Percentiles rank a stretch among this genome's conserved stretches.
Conservation (phyloP, 2,888 invertebrate species). For the Notodonta ziczac region DNA sequence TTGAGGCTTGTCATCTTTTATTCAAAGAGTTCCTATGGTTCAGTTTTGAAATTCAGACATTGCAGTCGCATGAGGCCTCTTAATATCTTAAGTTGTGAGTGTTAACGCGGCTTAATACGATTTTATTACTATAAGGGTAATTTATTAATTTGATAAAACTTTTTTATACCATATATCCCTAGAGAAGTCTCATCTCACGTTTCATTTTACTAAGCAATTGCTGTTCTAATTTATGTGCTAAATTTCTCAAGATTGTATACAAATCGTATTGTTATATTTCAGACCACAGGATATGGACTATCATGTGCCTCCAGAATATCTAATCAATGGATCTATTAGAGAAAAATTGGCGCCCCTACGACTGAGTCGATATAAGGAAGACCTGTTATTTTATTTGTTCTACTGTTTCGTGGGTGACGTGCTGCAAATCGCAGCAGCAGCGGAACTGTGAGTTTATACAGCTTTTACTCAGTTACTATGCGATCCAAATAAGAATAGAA, state of each 20-base stretch:
- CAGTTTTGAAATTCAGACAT: neutral
- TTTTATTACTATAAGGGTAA: neutral
- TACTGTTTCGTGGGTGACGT: slow-evolving; percentile 99
- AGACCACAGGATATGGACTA: slow-evolving; percentile 99
- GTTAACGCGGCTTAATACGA: neutral
- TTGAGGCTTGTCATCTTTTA: neutral
- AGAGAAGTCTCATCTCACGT: neutral
- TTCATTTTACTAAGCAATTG: slow-evolving; percentile 4
- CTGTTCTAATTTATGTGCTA: neutral
- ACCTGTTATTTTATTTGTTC: slow-evolving; percentile 99
- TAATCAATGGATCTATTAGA: slow-evolving; percentile 98
- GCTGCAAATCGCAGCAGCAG: slow-evolving; percentile 98
- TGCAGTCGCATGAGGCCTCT: neutral
- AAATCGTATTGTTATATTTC: slow-evolving; percentile 35
- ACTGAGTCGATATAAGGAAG: slow-evolving; percentile 98
- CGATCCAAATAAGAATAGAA: too few relatives aligned
- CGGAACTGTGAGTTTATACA: slow-evolving; percentile 93
- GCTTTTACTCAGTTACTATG: neutral
- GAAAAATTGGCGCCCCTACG: slow-evolving; percentile 98
- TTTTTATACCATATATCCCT: too few relatives aligned
- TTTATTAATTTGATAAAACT: neutral
- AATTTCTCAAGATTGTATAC: neutral
- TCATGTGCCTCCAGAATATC: slow-evolving; percentile 99
- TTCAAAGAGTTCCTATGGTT: slow-evolving; percentile 2
- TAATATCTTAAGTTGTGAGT: too few relatives aligned